A percentile compares a stretch with the other conserved stretches of the same genome.
phyloP scores from a whole-genome alignment of 2,888 invertebrate genomes.

The Miltochrista miniata region DNA sequence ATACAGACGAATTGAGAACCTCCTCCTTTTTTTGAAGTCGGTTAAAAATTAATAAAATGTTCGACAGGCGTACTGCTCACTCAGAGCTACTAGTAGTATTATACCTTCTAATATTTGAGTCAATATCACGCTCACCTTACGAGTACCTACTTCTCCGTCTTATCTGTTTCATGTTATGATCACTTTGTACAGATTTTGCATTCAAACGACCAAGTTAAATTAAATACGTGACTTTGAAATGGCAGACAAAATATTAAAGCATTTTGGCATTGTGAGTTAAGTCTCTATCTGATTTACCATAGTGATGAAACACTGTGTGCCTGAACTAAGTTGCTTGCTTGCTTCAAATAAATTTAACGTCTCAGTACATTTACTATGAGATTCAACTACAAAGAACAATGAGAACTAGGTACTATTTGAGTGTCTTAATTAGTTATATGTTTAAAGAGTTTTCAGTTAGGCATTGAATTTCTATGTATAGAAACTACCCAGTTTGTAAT shows the following conservation, averaged over 20 bases:
- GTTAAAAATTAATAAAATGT: conserved; percentile 7
- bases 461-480: conserved; percentile 11
- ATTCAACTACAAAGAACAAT: conserved; percentile 63
- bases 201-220: conserved; percentile 34
- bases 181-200: conserved; percentile 29
- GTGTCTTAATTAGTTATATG: conserved; percentile 54
- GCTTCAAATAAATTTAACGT: conserved; percentile 68
- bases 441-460: conserved; percentile 28
- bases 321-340: conserved; percentile 60
- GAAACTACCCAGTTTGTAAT: background rate
- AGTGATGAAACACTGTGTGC: conserved; percentile 49
- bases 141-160: conserved; percentile 7
- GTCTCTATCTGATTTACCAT: conserved; percentile 45
- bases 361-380: conserved; percentile 58
- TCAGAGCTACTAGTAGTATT: background rate
- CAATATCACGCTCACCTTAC: conserved; percentile 9
- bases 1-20: too few species aligned
- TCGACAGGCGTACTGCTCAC: conserved; percentile 1
- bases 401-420: conserved; percentile 61
- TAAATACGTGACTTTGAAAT: conserved; percentile 52
- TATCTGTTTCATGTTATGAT: conserved; percentile 23
- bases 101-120: conserved; percentile 11
- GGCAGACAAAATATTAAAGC: conserved; percentile 46
- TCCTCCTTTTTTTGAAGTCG: too few species aligned
- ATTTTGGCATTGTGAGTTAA: conserved; percentile 41